A percentile compares a stretch with the other conserved stretches of the same genome.
Evolutionary conservation across 2,113 vertebrate species (phyloP).

Genomic region (Garra rufa): DNA sequence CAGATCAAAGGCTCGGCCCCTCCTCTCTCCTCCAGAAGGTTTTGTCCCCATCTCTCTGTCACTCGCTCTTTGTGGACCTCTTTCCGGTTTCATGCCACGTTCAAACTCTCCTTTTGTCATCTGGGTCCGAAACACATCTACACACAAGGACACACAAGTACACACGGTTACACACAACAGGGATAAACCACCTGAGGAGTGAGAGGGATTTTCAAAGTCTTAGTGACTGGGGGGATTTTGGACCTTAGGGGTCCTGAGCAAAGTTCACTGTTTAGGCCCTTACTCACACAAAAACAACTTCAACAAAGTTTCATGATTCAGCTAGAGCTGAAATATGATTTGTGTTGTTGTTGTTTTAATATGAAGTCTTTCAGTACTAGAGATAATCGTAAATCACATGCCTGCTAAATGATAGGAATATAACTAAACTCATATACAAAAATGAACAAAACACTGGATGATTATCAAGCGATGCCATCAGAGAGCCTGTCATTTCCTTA

Average conservation of each 20-base stretch:
- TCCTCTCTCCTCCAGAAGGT: constrained; percentile 52
- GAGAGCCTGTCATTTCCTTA: not conserved
- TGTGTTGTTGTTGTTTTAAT: not conserved
- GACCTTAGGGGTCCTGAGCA: constrained; percentile 9
- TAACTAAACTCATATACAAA: not conserved
- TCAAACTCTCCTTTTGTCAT: constrained; percentile 56
- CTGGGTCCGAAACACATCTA: constrained; percentile 42
- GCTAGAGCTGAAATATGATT: not conserved
- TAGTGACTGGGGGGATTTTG: constrained; percentile 31
- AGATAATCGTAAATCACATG: not conserved
- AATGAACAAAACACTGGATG: not conserved
- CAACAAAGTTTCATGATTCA: not conserved
- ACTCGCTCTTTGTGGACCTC: constrained; percentile 58
- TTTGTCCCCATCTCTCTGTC: constrained; percentile 56
- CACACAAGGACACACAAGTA: constrained; percentile 45
- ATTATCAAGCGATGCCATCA: not conserved
- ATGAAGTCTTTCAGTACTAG: not conserved
- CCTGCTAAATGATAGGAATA: not conserved
- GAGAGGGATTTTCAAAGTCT: constrained; percentile 46
- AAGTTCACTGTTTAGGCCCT: not conserved
- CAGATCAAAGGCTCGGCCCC: constrained; percentile 57
- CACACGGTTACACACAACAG: constrained; percentile 35
- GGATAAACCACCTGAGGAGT: constrained; percentile 55
- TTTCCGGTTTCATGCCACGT: constrained; percentile 59
- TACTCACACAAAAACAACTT: not conserved